Evolutionary conservation across 2,113 vertebrate species (phyloP), one percentile per base, ranked within the genome.

Genomic region (Perca schrenkii): DNA sequence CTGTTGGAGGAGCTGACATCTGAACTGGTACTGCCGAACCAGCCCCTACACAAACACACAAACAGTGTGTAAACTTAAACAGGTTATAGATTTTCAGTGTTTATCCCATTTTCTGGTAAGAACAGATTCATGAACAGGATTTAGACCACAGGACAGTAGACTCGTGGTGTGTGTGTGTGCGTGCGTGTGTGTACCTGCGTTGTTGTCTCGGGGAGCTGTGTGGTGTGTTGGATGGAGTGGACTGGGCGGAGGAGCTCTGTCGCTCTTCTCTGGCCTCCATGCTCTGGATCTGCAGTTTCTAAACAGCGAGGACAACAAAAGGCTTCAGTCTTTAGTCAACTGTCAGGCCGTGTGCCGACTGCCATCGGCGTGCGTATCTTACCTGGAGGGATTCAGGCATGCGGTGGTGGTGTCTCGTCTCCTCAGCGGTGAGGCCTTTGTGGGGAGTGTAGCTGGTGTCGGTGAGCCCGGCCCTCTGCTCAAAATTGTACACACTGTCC

Each of bases 381-480:
- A 99, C 98, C 0, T 99, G 97, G 57, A 98, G 92, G 1, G 97
- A 97, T 68, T 99, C 98, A 0, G 97, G 97, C 80, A 98, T 93
- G 0, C 97, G 95, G 76, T 98, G 94, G 84, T 91, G 97, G 86
- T 97, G 97, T 83, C 96, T 96, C 6, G 96, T 97, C 92, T 99
- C 98, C 92, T 99, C 98, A 0, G 98, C 96, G 10, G 95, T 97
- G 36, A 99, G 97, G 77, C 98, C 98, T 92, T 98, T 99, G 94
- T 99, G 98, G 14, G 98, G 98, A 0, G 96, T 98, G 94, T 99
- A 99, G 83, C 97, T 96, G 47, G 96, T 94, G 77, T 98, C 98
- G 4, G 94, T 96, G 80, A 99, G 95, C 14, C 98, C 98, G 25
- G 96, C 98, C 85, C 95, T 96, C 90, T 98, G 97, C 91, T 99